Percentiles rank a stretch among this genome's conserved stretches.
Evolutionary conservation across 2,888 invertebrate species (phyloP).

Genomic region (Fragum whitleyi): DNA sequence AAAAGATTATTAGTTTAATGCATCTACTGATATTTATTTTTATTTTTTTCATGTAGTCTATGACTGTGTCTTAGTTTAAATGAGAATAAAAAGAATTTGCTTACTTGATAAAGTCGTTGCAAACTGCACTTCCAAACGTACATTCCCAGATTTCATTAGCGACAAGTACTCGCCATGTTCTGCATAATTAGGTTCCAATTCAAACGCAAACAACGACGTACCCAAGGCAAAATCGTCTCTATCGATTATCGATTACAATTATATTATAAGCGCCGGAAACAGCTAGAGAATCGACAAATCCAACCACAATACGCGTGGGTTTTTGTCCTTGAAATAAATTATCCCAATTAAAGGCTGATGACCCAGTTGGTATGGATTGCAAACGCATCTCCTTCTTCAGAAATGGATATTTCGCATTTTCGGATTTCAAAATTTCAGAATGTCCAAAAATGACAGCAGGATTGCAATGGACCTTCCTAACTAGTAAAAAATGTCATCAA

Average conservation of each 20-base stretch:
- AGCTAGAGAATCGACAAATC: constrained; percentile 32
- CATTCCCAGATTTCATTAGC: constrained; percentile 36
- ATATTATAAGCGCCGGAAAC: constrained; percentile 37
- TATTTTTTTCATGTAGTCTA: neutral
- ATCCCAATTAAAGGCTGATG: constrained; percentile 31
- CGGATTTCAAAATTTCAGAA: constrained; percentile 32
- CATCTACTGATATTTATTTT: neutral
- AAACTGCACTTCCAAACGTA: constrained; percentile 35
- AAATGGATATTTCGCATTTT: constrained; percentile 32
- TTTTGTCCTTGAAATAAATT: constrained; percentile 44
- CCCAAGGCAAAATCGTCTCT: constrained; percentile 14
- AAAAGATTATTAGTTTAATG: neutral
- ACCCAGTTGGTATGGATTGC: constrained; percentile 33
- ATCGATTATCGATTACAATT: constrained; percentile 34
- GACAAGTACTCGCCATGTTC: constrained; percentile 38
- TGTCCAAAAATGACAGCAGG: constrained; percentile 48
- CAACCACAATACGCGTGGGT: constrained; percentile 22
- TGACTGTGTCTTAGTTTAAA: neutral
- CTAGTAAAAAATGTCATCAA: constrained; percentile 18
- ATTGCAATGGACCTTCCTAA: constrained; percentile 44
- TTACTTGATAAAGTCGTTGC: constrained; percentile 16
- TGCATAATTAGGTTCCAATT: constrained; percentile 39
- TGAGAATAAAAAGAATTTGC: neutral
- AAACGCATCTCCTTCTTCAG: constrained; percentile 24
- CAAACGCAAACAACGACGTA: constrained; percentile 35